Evolutionary conservation across 1,140 invertebrate species (phyloP).

Genomic region (Cepaea nemoralis): DNA sequence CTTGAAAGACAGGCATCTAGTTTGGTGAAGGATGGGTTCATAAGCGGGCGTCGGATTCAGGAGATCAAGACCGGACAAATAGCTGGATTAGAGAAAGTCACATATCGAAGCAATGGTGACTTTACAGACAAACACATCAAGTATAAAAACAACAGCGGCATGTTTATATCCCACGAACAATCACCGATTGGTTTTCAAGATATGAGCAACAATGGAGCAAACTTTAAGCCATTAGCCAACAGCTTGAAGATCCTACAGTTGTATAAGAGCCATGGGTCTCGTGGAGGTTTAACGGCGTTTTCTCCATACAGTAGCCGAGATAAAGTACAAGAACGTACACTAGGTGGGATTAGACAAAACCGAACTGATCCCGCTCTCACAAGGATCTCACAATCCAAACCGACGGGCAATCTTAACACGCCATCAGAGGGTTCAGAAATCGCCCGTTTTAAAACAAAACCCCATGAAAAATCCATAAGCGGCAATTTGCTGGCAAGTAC

Average conservation of each 20-base stretch:
- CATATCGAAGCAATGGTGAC: neutral
- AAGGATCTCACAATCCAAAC: neutral
- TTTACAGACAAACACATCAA: neutral
- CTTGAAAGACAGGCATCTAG: neutral
- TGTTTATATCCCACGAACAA: neutral
- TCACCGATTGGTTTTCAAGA: neutral
- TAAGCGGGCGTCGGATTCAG: conserved; percentile 24
- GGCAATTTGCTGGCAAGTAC: neutral
- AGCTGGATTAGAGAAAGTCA: neutral
- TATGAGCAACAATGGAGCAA: neutral
- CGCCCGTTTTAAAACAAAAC: neutral
- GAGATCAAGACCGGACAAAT: conserved; percentile 20
- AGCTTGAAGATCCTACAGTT: neutral
- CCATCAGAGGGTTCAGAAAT: neutral
- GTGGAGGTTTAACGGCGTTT: neutral
- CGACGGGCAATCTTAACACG: neutral
- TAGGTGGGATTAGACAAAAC: neutral
- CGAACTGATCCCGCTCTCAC: neutral
- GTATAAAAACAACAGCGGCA: neutral
- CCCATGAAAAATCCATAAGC: conserved; percentile 7
- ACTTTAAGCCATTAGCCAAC: neutral
- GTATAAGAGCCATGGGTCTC: neutral
- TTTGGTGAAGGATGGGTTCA: conserved; percentile 9
- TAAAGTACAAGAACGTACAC: neutral
- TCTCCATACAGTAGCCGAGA: neutral